Base-by-base conservation (phyloP, 2,113 vertebrate genomes). In the Todiramphus saurophagus region DNA sequence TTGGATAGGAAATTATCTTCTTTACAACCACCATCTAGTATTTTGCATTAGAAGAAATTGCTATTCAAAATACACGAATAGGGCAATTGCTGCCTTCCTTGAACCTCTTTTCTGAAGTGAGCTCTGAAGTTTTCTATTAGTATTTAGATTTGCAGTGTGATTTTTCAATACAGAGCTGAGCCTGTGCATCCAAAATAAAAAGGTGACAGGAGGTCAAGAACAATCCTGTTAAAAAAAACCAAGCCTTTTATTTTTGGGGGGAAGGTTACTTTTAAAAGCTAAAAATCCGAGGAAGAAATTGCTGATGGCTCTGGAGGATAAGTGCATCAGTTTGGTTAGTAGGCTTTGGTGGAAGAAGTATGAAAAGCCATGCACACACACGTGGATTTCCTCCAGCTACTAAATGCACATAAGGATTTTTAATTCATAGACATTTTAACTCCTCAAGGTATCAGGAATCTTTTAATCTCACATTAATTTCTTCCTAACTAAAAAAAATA, bases 1-100 rank as follows among this genome's bases (percentile, higher is more conserved):
- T 87, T 96, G 92, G 92, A 48, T 23, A 75, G 73, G 77, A 84
- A 94, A 84, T 96, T 2, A 51, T 44, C 43, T 74, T 79, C 68
- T 82, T 75, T 41, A 81, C 46, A 79, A 27, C 41, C 13, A 3
- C 58, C 10, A 3, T 10, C 70, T n/a, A 53, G 19, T 62, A 62
- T 51, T 94, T 72, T 87, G 76, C 88, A 84, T 46, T 5, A 82
- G 9, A 59, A 96, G 15, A 60, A 94, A 72, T 2, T 75, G 39
- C 33, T 58, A 30, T 39, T 87, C 44, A 27, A 74, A 79, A 62
- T 3, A 16, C 16, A 51, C 16, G 27, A 66, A 48, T 4, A 30
- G 1, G 7, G 72, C 18, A 51, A 48, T 23, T 7, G 35, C 51
- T 64, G 66, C 41, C 69, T 50, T 64, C 53, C 76, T 58, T 8